Evolutionary conservation across 2,797 vertebrate genomes (phyloP).

Genomic region (Coccyzus lansbergi): DNA sequence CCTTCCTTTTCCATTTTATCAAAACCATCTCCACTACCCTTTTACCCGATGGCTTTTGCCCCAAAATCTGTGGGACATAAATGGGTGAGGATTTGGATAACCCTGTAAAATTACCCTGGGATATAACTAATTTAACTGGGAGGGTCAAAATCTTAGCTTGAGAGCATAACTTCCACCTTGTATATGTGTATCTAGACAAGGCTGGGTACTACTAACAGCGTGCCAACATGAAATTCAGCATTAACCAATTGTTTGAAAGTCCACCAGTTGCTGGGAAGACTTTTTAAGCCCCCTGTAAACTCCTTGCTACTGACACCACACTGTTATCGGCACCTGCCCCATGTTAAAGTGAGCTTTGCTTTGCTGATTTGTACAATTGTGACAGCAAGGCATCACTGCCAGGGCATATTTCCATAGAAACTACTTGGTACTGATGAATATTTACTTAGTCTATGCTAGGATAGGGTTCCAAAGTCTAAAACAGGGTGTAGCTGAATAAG

Average conservation of each 20-base stretch:
- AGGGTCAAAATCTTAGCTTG: not conserved
- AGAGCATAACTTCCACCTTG: not conserved
- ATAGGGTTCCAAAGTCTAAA: not conserved
- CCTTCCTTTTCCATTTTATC: not conserved
- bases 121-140: not conserved
- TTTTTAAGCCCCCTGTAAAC: not conserved
- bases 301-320: not conserved
- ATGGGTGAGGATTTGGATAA: not conserved
- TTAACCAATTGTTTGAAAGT: not conserved
- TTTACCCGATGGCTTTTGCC: not conserved
- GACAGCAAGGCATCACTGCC: not conserved
- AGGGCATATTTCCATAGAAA: not conserved
- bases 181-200: accelerated
- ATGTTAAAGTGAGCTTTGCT: not conserved
- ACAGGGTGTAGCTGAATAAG: not conserved
- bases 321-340: not conserved
- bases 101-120: not conserved
- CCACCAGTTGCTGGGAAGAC: not conserved
- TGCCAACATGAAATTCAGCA: not conserved
- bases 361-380: not conserved
- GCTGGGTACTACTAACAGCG: not conserved
- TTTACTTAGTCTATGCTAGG: not conserved
- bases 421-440: not conserved
- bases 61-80: not conserved
- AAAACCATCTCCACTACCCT: not conserved